phyloP scores from a whole-genome alignment of 2,113 vertebrate species.

The Diphyllodes magnificus region DNA sequence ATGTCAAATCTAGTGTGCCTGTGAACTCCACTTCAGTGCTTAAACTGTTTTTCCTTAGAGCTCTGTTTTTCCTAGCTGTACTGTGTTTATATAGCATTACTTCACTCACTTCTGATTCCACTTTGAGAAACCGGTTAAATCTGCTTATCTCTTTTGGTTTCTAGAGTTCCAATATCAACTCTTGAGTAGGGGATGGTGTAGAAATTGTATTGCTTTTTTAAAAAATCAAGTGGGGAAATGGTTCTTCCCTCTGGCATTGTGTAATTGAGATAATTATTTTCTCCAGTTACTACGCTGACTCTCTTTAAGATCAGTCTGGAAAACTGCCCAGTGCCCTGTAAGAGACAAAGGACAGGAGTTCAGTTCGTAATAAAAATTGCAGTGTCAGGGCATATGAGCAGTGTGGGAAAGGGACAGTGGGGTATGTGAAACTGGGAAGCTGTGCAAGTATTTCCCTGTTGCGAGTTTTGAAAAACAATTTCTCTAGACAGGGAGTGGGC shows the following conservation, averaged over 20 bases:
- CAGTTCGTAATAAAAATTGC: neutral
- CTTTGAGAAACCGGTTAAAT: neutral
- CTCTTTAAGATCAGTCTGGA: conserved; percentile 14
- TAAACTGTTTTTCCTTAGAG: neutral
- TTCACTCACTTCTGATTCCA: neutral
- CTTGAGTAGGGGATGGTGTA: neutral
- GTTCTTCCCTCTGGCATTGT: neutral
- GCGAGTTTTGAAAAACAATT: neutral
- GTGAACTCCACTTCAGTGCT: neutral
- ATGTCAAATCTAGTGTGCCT: neutral
- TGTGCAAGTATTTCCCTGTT: neutral
- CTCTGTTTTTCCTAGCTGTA: neutral
- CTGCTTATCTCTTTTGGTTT: neutral
- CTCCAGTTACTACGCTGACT: neutral
- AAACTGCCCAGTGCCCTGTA: neutral
- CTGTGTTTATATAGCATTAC: neutral
- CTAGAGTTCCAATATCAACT: neutral
- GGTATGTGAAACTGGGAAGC: neutral
- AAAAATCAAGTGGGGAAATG: neutral
- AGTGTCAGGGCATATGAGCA: neutral
- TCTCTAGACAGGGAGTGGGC: neutral
- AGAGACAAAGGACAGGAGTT: conserved; percentile 2
- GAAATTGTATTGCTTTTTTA: neutral
- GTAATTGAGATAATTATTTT: neutral
- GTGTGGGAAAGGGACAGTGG: neutral